Evolutionary conservation across 2,888 invertebrate genomes (phyloP).

Genomic region (Drosophila greeni): DNA sequence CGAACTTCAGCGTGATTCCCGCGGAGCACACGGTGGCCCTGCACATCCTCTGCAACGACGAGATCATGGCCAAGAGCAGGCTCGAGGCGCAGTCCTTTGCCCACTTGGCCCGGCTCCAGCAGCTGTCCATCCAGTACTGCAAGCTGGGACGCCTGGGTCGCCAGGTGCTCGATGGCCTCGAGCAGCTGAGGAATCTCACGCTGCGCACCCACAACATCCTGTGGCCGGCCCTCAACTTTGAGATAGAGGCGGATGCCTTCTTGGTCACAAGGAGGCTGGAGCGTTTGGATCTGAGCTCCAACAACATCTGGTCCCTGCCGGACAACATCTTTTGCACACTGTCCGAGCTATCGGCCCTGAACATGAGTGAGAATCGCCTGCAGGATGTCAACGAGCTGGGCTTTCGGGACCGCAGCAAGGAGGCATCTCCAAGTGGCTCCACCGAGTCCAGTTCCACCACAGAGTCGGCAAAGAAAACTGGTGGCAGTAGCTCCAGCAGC

Average conservation of each 20-base stretch:
- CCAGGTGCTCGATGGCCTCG: constrained; percentile 87
- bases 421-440: constrained; percentile 26
- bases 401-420: constrained; percentile 83
- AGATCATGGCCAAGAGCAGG: constrained; percentile 88
- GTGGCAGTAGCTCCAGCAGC: background rate
- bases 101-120: constrained; percentile 88
- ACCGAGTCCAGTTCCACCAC: constrained; percentile 44
- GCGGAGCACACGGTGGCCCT: constrained; percentile 89
- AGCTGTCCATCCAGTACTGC: constrained; percentile 90
- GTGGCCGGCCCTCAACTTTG: constrained; percentile 91
- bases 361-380: constrained; percentile 91
- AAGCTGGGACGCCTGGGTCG: constrained; percentile 91
- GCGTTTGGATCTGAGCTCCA: constrained; percentile 90
- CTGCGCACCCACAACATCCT: constrained; percentile 90
- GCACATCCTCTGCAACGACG: constrained; percentile 88
- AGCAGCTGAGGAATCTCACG: constrained; percentile 90
- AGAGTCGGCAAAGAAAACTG: constrained; percentile 40
- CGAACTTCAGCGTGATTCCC: constrained; percentile 92
- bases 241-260: constrained; percentile 89
- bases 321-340: constrained; percentile 91
- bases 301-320: constrained; percentile 94
- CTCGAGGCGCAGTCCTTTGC: constrained; percentile 88
- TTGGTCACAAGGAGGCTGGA: constrained; percentile 88
- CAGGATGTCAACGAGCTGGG: constrained; percentile 93
- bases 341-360: constrained; percentile 87